phyloP scores from a whole-genome alignment of 1,140 invertebrate genomes.

The Grapholita molesta region DNA sequence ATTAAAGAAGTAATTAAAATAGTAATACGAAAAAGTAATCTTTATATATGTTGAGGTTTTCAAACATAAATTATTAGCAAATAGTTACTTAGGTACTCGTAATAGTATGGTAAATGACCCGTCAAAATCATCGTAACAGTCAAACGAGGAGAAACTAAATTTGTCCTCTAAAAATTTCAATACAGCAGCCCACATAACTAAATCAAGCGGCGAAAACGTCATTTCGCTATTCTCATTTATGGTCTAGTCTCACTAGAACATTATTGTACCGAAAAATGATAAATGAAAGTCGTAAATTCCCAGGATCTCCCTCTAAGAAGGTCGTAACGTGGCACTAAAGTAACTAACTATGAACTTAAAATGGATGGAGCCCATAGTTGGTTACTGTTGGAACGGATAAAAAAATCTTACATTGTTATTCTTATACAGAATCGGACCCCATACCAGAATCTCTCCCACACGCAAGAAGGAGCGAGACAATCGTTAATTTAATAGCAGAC shows the following conservation, averaged over 20 bases:
- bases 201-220: conserved; percentile 1
- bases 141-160: neutral
- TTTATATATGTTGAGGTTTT: too few species aligned
- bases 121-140: neutral
- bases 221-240: conserved; percentile 11
- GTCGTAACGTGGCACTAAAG: neutral
- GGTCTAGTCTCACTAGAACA: conserved; percentile 1
- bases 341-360: neutral
- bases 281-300: conserved; percentile 6
- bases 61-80: too few species aligned
- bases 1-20: too few species aligned
- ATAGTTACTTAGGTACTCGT: too few species aligned
- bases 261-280: conserved; percentile 10
- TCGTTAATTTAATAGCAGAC: conserved; percentile 39
- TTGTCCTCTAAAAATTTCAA: neutral
- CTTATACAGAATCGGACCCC: neutral
- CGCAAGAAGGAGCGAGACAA: conserved; percentile 16
- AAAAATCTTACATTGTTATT: too few species aligned
- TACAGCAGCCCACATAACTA: neutral
- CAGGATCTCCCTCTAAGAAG: neutral
- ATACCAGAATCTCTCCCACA: neutral
- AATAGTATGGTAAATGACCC: too few species aligned
- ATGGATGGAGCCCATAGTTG: neutral
- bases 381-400: neutral
- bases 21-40: too few species aligned